These are phyloP conservation scores for Agrotis segetum DNA, from an alignment of 2,888 invertebrate genomes.

Conservation along the genomic window DNA sequence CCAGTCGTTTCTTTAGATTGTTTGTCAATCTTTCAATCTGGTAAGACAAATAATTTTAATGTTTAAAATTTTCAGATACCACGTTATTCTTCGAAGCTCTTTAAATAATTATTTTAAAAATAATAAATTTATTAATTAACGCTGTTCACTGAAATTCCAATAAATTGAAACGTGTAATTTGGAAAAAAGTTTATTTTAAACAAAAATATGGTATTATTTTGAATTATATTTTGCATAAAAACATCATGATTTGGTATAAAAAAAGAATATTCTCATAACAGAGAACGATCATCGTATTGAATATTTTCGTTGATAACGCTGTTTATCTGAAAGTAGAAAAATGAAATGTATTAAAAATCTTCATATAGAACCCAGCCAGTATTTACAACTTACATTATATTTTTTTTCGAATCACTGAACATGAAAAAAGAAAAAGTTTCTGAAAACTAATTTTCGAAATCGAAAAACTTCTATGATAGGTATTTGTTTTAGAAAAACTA, in stretches of 20 bases:
- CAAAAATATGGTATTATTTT: constrained; percentile 67
- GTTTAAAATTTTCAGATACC: neutral
- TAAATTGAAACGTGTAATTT: constrained; percentile 57
- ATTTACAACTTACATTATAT: neutral
- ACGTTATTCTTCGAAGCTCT: neutral
- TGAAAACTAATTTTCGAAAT: too few species aligned
- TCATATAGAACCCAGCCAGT: neutral
- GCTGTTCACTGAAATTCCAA: constrained; percentile 10
- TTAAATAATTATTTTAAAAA: neutral
- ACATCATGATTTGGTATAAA: constrained; percentile 43
- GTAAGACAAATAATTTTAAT: neutral
- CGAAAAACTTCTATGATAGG: too few species aligned
- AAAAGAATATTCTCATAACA: constrained; percentile 40
- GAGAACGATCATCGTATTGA: constrained; percentile 32
- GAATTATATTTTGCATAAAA: constrained; percentile 62
- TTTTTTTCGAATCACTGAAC: neutral
- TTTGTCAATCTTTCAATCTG: constrained; percentile 21
- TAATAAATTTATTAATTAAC: constrained; percentile 24
- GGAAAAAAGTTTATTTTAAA: constrained; percentile 64
- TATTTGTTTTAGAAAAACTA: too few species aligned
- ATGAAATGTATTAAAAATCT: neutral
- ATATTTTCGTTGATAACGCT: constrained; percentile 22
- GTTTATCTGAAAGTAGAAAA: constrained; percentile 54
- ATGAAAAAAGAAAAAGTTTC: too few species aligned
- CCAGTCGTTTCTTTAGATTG: constrained; percentile 23